Percentiles rank a stretch among this genome's conserved stretches.
These are phyloP conservation scores for Xylota sylvarum DNA, from an alignment of 2,888 invertebrate species.

Conservation along the genomic window DNA sequence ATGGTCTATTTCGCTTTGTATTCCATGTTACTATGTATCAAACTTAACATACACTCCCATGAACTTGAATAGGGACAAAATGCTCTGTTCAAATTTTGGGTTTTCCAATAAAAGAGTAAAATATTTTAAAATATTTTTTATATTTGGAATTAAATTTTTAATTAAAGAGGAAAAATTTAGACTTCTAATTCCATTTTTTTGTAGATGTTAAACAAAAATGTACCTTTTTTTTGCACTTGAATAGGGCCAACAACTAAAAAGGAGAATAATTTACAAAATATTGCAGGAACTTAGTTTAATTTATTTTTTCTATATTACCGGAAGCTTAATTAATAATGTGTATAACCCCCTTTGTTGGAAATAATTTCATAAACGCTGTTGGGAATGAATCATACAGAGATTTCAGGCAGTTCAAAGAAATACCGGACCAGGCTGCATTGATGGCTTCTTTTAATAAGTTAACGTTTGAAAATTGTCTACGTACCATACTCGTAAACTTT, in stretches of 20 bases:
- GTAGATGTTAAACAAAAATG: too few relatives aligned
- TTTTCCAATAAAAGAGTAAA: not conserved
- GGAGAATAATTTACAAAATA: not conserved
- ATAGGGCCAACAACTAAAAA: not conserved
- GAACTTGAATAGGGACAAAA: constrained; percentile 1
- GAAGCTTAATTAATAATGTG: not conserved
- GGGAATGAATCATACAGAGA: constrained; percentile 2
- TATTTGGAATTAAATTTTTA: not conserved
- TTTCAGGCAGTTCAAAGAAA: constrained; percentile 18
- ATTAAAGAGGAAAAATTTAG: constrained; percentile 1
- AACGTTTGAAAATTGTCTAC: too few relatives aligned
- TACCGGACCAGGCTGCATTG: not conserved
- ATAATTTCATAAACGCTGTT: not conserved
- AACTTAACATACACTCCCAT: too few relatives aligned
- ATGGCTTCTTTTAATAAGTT: too few relatives aligned
- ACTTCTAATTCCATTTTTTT: too few relatives aligned
- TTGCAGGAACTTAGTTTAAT: too few relatives aligned
- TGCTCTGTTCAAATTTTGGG: not conserved
- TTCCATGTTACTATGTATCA: too few relatives aligned
- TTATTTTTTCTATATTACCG: too few relatives aligned
- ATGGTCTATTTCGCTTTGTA: too few relatives aligned
- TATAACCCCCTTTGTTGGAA: constrained; percentile 1
- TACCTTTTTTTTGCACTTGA: not conserved
- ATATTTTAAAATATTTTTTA: not conserved
- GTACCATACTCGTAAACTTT: too few relatives aligned